Evolutionary conservation across 30 jellyfish, hydroid and myxozoan genomes (phyloP), one percentile per base, ranked within the genome.

Genomic region (Nemopilema nomurai): DNA sequence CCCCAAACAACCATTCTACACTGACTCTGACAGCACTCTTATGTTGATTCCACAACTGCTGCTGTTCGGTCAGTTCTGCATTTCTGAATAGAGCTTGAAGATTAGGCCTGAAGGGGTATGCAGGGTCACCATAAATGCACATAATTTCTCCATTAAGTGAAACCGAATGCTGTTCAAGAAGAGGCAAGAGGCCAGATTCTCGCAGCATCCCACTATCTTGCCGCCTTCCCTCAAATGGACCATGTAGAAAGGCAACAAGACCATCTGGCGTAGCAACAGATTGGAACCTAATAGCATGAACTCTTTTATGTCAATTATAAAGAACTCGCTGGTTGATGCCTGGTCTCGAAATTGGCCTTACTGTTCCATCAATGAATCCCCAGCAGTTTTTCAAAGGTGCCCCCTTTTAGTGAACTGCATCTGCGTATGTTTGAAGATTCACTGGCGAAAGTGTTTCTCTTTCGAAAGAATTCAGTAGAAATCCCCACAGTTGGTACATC

Each of bases 61-160:
- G 13, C 6, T 13, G 57, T 41, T 41, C 57, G 13, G 57, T 41
- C 13, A 30, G 20, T 16, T 19, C 1, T 20, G 16, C 69, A 31
- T 73, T n/a, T 41, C 19, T 73, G 69, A 31, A 73, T 73, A 49
- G 83, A 1, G 83, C 83, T 73, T 32, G 83, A 51, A 73, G 83
- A n/a, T 73, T 69, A 13, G 83, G 69, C 26, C 83, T 18, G 70
- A 41, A 71, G 28, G 93, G 93, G 82, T 84, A 84, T 16, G 94
- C 94, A 25, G 77, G 83, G 63, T 85, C 94, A 1, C 94, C 88
- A 75, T 85, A 74, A 8, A 85, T 85, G 67, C 89, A 75, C 67
- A 85, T 18, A 1, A 21, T 27, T 3, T 50, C 50, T 1, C 89
- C 94, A 28, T 74, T 52, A 8, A 69, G 76, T 6, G 69, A 19